Evolutionary conservation across 1,140 invertebrate genomes (phyloP).

Genomic region (Cryptotermes secundus): DNA sequence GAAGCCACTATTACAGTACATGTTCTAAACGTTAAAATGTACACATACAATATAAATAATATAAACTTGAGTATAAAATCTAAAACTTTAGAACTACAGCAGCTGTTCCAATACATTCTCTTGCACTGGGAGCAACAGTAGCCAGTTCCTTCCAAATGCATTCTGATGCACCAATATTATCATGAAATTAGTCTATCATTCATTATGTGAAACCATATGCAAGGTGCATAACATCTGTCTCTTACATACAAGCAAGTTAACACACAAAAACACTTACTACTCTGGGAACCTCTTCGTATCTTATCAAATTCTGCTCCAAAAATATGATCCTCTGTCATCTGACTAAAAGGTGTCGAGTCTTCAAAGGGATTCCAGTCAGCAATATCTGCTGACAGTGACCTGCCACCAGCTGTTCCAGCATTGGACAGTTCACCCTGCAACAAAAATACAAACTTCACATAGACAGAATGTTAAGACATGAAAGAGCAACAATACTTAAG

Average conservation of each 20-base stretch:
- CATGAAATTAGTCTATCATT: no score
- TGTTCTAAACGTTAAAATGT: no score
- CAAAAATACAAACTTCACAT: not conserved
- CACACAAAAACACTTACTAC: constrained; percentile 59
- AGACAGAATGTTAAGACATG: constrained; percentile 37
- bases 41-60: no score
- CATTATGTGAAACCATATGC: no score
- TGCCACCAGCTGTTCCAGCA: constrained; percentile 48
- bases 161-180: no score
- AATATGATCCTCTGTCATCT: constrained; percentile 78
- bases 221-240: no score
- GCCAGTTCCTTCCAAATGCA: no score
- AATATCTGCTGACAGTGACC: constrained; percentile 62
- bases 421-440: constrained; percentile 51
- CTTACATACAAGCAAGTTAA: not conserved
- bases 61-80: no score
- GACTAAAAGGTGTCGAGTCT: constrained; percentile 67
- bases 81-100: no score
- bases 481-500: not conserved
- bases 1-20: no score
- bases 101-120: no score
- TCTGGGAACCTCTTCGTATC: constrained; percentile 76
- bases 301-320: constrained; percentile 87
- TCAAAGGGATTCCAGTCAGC: constrained; percentile 83
- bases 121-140: no score